Evolutionary conservation across 2,797 vertebrate species (phyloP).

Genomic region (Nasua narica): DNA sequence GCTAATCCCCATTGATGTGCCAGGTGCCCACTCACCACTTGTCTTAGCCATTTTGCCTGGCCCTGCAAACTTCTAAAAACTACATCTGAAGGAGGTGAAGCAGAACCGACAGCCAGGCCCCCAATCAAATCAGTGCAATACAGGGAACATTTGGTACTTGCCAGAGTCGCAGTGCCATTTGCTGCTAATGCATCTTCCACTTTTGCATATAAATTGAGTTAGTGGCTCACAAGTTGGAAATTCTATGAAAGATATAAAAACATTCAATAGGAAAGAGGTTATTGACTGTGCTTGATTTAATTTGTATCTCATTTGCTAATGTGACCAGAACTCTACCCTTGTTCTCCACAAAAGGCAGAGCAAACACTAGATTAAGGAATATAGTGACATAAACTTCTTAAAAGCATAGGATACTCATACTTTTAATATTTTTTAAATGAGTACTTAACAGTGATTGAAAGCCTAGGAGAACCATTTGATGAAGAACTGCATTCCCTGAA

Average conservation of each 20-base stretch:
- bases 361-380: neutral
- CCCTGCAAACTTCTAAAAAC: neutral
- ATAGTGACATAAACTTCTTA: neutral
- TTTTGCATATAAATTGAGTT: conserved; percentile 95
- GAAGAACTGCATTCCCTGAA: neutral
- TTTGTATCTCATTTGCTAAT: neutral
- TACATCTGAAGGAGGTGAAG: neutral
- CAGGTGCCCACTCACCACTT: neutral
- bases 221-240: conserved; percentile 95
- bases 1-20: neutral
- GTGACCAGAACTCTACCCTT: neutral
- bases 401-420: neutral
- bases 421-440: conserved; percentile 48
- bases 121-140: neutral
- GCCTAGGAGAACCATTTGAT: neutral
- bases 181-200: conserved; percentile 93
- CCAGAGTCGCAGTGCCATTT: conserved; percentile 98
- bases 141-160: conserved; percentile 76
- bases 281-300: conserved; percentile 1
- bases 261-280: conserved; percentile 40
- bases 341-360: neutral
- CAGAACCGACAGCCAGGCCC: neutral
- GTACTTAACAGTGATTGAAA: neutral
- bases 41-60: neutral
- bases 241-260: conserved; percentile 83